Conservation (phyloP, 1,140 invertebrate genomes). For the Drosophila subpulchrella region DNA sequence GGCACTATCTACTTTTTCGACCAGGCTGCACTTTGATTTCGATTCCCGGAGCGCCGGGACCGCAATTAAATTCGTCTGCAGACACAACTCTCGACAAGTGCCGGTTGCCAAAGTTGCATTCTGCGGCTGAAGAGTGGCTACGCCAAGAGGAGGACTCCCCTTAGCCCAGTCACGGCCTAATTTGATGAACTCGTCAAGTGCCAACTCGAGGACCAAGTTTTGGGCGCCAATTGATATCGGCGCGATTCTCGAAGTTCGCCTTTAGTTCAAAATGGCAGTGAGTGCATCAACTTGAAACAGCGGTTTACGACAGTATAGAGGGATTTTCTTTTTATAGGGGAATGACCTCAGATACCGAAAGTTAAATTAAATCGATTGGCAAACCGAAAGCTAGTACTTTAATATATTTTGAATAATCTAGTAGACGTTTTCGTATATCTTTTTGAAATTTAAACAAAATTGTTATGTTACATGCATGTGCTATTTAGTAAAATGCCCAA, state of each 20-base stretch:
- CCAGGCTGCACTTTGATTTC: conserved; percentile 39
- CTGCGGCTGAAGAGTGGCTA: conserved; percentile 21
- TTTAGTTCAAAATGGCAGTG: conserved; percentile 4
- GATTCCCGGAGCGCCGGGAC: conserved; percentile 27
- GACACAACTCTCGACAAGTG: conserved; percentile 29
- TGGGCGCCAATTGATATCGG: conserved; percentile 41
- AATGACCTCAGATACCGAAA: background rate
- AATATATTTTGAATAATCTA: background rate
- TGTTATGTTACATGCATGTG: no score
- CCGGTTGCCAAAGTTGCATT: conserved; percentile 29
- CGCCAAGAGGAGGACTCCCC: background rate
- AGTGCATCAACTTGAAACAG: background rate
- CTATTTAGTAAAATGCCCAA: no score
- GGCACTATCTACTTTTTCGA: conserved; percentile 21
- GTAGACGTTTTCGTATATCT: no score
- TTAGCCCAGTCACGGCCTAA: conserved; percentile 31
- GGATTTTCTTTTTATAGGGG: background rate
- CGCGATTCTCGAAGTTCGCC: conserved; percentile 3
- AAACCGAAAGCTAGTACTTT: background rate
- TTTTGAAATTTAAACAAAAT: no score
- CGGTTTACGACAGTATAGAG: background rate
- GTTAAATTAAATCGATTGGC: background rate
- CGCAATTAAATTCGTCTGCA: conserved; percentile 49
- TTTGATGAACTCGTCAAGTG: conserved; percentile 65
- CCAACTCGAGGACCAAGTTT: conserved; percentile 46